Conservation (phyloP, 2,797 vertebrate genomes). For the Amblyraja radiata region DNA sequence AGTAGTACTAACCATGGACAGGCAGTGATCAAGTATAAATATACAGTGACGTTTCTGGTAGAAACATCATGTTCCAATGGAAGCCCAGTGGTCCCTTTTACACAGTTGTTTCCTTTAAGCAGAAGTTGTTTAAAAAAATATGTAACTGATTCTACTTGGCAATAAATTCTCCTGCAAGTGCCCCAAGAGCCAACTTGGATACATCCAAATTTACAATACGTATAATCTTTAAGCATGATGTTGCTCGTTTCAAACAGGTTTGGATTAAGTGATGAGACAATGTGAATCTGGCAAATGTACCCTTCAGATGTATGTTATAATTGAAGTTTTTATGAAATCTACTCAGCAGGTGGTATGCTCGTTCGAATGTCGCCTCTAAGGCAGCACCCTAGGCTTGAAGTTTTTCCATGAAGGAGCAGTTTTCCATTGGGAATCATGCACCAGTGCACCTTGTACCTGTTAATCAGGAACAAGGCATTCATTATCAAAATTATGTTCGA, state of each 20-base stretch:
- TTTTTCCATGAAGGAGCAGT: neutral
- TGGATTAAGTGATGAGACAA: neutral
- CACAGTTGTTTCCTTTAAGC: neutral
- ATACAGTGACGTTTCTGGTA: neutral
- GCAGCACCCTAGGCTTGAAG: neutral
- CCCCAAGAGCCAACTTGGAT: neutral
- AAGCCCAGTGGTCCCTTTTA: neutral
- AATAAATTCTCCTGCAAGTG: neutral
- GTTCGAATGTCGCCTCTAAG: neutral
- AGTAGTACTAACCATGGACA: neutral
- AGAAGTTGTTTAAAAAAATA: neutral
- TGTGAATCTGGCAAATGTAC: neutral
- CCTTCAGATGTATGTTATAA: too few species aligned
- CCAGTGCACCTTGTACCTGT: neutral
- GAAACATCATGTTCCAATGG: neutral
- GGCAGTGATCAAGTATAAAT: neutral
- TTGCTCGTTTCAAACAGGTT: neutral
- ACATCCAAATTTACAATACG: conserved; percentile 54
- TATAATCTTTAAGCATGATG: conserved; percentile 47
- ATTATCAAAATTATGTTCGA: neutral
- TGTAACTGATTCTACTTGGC: conserved; percentile 12
- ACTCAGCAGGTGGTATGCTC: neutral
- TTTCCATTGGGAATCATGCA: neutral
- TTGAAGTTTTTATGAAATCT: neutral
- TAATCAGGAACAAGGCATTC: neutral